Percentiles rank a stretch among this genome's conserved stretches.
These are phyloP conservation scores for Toxotes jaculatrix DNA, from an alignment of 2,113 vertebrate species.

Conservation along the genomic window DNA sequence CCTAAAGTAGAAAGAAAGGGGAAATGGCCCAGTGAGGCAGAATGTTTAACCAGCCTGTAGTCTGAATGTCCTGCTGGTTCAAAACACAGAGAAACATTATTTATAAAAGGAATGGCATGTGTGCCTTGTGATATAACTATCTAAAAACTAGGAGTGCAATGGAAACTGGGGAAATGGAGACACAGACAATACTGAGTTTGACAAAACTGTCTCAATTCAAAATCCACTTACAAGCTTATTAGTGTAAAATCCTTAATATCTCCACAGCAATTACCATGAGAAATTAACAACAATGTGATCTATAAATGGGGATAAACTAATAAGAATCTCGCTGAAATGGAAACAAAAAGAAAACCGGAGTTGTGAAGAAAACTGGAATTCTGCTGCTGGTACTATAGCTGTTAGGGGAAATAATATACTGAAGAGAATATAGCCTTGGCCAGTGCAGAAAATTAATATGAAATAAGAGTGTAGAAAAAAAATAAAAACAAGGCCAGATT, in stretches of 20 bases:
- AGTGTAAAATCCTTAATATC: too few relatives aligned
- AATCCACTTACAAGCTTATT: background rate
- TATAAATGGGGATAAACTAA: background rate
- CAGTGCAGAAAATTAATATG: background rate
- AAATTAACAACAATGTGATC: background rate
- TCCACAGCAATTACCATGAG: background rate
- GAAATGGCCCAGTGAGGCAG: constrained; percentile 2
- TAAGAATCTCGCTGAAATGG: background rate
- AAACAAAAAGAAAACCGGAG: background rate
- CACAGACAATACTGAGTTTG: background rate
- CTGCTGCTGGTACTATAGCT: background rate
- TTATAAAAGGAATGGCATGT: background rate
- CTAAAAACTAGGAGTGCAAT: background rate
- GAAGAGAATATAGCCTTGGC: background rate
- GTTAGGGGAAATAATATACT: background rate
- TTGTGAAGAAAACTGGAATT: too few relatives aligned
- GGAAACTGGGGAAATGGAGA: background rate
- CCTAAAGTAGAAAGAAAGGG: background rate
- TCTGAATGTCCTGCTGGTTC: background rate
- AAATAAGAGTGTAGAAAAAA: background rate
- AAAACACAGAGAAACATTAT: background rate
- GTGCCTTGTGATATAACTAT: background rate
- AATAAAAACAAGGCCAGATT: background rate
- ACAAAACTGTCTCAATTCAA: background rate
- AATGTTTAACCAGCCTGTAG: constrained; percentile 6